A percentile compares a stretch with the other conserved stretches of the same genome.
Conservation (phyloP, 2,888 invertebrate genomes). For the Macaria liturata region DNA sequence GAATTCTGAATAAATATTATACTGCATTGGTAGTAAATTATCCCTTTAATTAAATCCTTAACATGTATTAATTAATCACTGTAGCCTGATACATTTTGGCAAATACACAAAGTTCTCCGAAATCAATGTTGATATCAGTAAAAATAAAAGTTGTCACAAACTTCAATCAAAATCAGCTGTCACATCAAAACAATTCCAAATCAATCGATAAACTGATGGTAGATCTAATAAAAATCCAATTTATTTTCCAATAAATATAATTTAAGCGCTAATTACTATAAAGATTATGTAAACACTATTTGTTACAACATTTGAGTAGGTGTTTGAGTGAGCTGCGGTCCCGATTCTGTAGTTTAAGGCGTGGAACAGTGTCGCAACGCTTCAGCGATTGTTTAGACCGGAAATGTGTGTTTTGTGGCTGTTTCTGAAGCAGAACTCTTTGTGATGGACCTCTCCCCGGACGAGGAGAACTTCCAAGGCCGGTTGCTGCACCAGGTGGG, state of each 20-base stretch:
- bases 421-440: conserved; percentile 41
- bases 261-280: not conserved
- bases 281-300: not conserved
- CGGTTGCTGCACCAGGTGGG: conserved; percentile 89
- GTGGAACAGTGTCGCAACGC: conserved; percentile 53
- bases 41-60: no score
- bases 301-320: conserved; percentile 1
- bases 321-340: conserved; percentile 24
- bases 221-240: not conserved
- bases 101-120: no score
- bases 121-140: no score
- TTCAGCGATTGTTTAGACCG: conserved; percentile 57
- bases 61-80: no score
- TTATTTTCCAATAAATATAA: not conserved
- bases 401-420: conserved; percentile 56
- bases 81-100: no score
- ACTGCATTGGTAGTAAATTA: no score
- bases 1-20: no score
- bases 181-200: conserved; percentile 14
- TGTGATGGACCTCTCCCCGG: conserved; percentile 88
- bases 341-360: conserved; percentile 6
- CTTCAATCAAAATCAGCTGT: conserved; percentile 5
- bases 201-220: conserved; percentile 12
- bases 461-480: conserved; percentile 91
- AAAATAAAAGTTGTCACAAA: no score